Evolutionary conservation across 1,140 invertebrate species (phyloP).

Genomic region (Acarapis woodi): DNA sequence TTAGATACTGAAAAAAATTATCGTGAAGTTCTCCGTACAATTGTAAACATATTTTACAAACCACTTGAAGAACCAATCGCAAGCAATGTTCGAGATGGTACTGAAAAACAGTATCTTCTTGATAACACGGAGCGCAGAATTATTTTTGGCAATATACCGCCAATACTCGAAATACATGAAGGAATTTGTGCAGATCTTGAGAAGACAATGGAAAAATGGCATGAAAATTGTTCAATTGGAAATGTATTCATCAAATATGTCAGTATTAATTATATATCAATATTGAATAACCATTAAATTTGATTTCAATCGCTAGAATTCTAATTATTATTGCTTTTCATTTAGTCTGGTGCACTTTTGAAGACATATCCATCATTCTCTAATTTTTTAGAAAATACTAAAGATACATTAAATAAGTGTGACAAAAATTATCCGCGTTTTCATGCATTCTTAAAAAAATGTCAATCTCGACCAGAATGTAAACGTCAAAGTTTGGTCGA

Average conservation of each 20-base stretch:
- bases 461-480: conserved; percentile 45
- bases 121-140: conserved; percentile 74
- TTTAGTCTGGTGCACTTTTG: conserved; percentile 29
- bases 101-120: conserved; percentile 23
- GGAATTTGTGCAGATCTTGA: conserved; percentile 47
- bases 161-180: conserved; percentile 69
- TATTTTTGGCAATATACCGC: conserved; percentile 81
- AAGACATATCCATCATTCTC: conserved; percentile 90
- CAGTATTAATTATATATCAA: conserved; percentile 14
- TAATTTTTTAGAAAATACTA: conserved; percentile 88
- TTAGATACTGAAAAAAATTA: conserved; percentile 90
- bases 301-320: too few species aligned
- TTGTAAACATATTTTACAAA: conserved; percentile 54
- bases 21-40: conserved; percentile 69
- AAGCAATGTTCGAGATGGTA: conserved; percentile 26
- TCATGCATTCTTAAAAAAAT: conserved; percentile 70
- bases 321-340: too few species aligned
- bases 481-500: conserved; percentile 76
- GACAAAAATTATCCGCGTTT: conserved; percentile 73
- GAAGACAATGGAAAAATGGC: conserved; percentile 35
- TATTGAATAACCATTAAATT: conserved; percentile 11
- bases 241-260: conserved; percentile 55
- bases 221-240: conserved; percentile 45
- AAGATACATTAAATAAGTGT: conserved; percentile 62
- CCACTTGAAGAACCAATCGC: conserved; percentile 57